These are phyloP conservation scores for Platynereis dumerilii DNA, from an alignment of 2,888 invertebrate species.

Conservation along the genomic window DNA sequence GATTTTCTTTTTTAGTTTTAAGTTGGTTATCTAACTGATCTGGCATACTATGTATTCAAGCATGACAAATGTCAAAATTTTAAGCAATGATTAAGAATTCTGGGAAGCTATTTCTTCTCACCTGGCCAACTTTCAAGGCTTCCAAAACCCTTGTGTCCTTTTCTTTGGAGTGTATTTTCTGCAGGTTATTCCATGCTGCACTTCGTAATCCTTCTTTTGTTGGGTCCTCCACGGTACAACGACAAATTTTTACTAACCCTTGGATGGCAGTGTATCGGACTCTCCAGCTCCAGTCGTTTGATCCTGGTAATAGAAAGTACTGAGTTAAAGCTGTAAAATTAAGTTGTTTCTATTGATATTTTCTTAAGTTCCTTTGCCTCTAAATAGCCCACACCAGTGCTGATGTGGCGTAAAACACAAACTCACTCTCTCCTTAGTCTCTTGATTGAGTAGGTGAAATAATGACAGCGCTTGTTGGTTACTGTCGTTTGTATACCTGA, in stretches of 20 bases:
- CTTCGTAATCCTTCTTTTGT: constrained; percentile 52
- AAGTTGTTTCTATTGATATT: too few relatives aligned
- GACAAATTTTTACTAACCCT: constrained; percentile 55
- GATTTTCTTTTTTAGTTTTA: background rate
- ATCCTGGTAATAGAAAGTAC: constrained; percentile 37
- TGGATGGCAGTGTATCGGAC: constrained; percentile 59
- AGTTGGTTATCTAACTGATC: too few relatives aligned
- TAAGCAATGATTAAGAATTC: too few relatives aligned
- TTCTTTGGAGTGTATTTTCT: constrained; percentile 53
- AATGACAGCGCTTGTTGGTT: too few relatives aligned
- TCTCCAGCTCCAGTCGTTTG: constrained; percentile 61
- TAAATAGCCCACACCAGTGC: too few relatives aligned
- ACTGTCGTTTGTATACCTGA: too few relatives aligned
- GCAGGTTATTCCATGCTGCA: constrained; percentile 55
- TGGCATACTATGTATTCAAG: too few relatives aligned
- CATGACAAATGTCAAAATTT: background rate
- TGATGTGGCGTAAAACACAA: too few relatives aligned
- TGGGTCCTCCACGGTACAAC: constrained; percentile 48
- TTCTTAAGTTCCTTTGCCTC: too few relatives aligned
- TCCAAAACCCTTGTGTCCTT: constrained; percentile 58
- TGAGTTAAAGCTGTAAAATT: too few relatives aligned
- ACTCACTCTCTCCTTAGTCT: too few relatives aligned
- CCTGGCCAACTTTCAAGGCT: constrained; percentile 61
- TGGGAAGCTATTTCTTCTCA: constrained; percentile 29
- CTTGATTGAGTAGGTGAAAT: too few relatives aligned